These are phyloP conservation scores for Eubasilissa splendida DNA, from an alignment of 2,888 invertebrate species.

Conservation along the genomic window DNA sequence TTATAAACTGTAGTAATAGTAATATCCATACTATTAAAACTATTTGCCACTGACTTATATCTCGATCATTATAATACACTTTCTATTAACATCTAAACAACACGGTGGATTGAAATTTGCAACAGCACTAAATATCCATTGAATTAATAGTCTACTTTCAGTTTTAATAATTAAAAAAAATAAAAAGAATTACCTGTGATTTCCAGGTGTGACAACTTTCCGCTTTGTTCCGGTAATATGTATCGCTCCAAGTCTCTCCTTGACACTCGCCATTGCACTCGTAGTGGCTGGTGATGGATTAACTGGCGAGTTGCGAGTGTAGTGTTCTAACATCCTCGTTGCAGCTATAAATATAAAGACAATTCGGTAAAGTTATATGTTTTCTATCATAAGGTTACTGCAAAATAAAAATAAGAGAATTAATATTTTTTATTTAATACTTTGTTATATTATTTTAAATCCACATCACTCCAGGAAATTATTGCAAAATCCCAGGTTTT, in stretches of 20 bases:
- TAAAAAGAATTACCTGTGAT: constrained; percentile 5
- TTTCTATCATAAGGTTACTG: not conserved
- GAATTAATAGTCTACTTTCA: too few species aligned
- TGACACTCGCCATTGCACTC: constrained; percentile 59
- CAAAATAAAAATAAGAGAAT: not conserved
- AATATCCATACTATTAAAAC: too few species aligned
- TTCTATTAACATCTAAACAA: too few species aligned
- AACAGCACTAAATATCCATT: too few species aligned
- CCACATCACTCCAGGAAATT: not conserved
- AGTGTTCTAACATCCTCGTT: constrained; percentile 69
- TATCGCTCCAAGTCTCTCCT: constrained; percentile 52
- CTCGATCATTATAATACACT: too few species aligned
- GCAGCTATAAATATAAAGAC: constrained; percentile 63
- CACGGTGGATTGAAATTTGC: too few species aligned
- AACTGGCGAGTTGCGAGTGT: constrained; percentile 65
- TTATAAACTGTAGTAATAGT: too few species aligned
- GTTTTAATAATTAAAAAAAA: too few species aligned
- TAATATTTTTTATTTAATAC: not conserved
- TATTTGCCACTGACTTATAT: too few species aligned
- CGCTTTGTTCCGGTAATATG: constrained; percentile 52
- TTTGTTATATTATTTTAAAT: not conserved
- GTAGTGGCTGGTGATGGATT: constrained; percentile 60
- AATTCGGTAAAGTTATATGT: not conserved
- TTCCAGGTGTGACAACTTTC: constrained; percentile 47
- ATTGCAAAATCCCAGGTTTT: not conserved